A percentile compares a stretch with the other conserved stretches of the same genome.
Conservation (phyloP, 2,888 invertebrate genomes). For the Therioaphis trifolii region DNA sequence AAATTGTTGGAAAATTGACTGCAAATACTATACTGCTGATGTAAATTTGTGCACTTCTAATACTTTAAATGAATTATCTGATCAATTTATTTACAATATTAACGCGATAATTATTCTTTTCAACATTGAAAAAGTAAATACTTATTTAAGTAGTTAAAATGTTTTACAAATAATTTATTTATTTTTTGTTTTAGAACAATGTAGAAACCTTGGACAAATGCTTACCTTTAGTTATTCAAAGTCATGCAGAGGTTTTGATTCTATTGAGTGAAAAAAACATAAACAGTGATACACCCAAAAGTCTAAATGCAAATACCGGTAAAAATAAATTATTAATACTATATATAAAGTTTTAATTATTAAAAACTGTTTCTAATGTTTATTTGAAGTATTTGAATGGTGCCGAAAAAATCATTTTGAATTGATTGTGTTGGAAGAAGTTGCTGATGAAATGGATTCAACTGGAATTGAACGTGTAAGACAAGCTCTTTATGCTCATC, state of each 20-base stretch:
- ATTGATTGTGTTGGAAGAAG: constrained; percentile 46
- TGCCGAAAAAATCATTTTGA: constrained; percentile 56
- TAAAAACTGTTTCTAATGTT: neutral
- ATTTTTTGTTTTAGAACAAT: constrained; percentile 27
- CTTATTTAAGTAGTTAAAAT: constrained; percentile 11
- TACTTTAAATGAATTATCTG: constrained; percentile 40
- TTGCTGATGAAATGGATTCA: constrained; percentile 51
- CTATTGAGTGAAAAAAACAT: constrained; percentile 51
- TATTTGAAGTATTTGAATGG: constrained; percentile 53
- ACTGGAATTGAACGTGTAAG: constrained; percentile 61
- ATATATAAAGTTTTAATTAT: neutral
- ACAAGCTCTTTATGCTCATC: constrained; percentile 58
- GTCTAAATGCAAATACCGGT: constrained; percentile 12
- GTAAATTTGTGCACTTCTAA: constrained; percentile 46
- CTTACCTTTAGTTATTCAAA: constrained; percentile 41
- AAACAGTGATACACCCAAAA: neutral
- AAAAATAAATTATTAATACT: constrained; percentile 6
- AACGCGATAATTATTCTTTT: constrained; percentile 56
- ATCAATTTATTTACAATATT: constrained; percentile 42
- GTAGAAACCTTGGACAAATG: constrained; percentile 40
- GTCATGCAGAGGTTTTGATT: constrained; percentile 51
- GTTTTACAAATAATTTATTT: neutral
- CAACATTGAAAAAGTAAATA: constrained; percentile 40
- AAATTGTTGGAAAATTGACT: constrained; percentile 43
- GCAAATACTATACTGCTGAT: constrained; percentile 58